Conservation (phyloP, 2,113 vertebrate genomes). For the Macquaria australasica region DNA sequence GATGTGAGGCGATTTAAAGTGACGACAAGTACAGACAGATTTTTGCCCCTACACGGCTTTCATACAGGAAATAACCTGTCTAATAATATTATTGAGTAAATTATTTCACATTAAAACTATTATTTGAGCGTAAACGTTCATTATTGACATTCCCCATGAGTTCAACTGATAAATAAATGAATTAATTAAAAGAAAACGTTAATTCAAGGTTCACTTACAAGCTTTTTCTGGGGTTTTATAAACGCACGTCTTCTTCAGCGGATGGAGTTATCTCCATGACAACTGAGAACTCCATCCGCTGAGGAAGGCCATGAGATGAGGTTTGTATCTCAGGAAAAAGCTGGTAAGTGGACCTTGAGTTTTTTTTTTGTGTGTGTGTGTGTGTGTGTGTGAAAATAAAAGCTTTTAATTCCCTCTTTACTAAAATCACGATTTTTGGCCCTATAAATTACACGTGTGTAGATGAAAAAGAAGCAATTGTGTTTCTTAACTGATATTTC, state of each 20-base stretch:
- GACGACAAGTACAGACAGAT: not conserved
- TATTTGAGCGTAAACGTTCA: not conserved
- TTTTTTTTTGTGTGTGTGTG: too few species aligned
- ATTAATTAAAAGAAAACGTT: not conserved
- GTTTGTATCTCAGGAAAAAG: not conserved
- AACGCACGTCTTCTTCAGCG: not conserved
- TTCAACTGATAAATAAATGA: not conserved
- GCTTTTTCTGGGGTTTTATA: not conserved
- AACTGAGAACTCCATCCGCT: not conserved
- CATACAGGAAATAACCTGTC: constrained; percentile 1
- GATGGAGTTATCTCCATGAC: constrained; percentile 2
- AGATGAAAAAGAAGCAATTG: not conserved
- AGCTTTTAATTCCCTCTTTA: not conserved
- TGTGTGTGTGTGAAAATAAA: not conserved
- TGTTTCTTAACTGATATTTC: not conserved
- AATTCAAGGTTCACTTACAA: not conserved
- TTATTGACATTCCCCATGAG: not conserved
- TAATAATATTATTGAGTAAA: not conserved
- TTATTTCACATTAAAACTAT: not conserved
- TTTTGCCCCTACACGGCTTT: not conserved
- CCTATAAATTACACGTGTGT: not conserved
- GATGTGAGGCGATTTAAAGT: not conserved
- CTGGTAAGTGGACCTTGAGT: too few species aligned
- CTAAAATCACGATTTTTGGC: not conserved
- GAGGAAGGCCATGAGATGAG: not conserved